Conservation (phyloP, 2,888 invertebrate genomes). For the Elysia crispata region DNA sequence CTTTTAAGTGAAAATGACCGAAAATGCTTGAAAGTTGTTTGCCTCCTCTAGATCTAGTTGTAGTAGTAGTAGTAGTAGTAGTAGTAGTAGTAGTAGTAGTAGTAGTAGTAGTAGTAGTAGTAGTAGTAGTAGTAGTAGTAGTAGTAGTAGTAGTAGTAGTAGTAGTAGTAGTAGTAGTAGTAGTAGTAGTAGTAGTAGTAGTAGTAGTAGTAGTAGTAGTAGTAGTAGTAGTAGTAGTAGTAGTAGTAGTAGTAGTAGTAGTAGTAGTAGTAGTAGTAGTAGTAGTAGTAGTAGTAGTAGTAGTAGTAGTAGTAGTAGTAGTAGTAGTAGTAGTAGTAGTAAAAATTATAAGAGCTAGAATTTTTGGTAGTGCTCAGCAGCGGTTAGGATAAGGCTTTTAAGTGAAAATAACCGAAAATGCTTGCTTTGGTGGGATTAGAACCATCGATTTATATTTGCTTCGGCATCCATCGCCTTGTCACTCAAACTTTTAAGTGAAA, state of each 20-base stretch:
- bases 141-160: slow-evolving; percentile 17
- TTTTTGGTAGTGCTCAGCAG: too few species aligned
- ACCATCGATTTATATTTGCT: too few species aligned
- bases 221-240: slow-evolving; percentile 15
- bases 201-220: slow-evolving; percentile 19
- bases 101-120: slow-evolving; percentile 5
- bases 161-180: slow-evolving; percentile 19
- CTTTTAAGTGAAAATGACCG: too few species aligned
- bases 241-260: not conserved
- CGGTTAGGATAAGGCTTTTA: too few species aligned
- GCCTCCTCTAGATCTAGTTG: too few species aligned
- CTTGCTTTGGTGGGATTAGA: too few species aligned
- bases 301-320: slow-evolving; percentile 9
- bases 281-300: slow-evolving; percentile 4
- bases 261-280: not conserved
- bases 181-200: slow-evolving; percentile 19
- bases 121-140: slow-evolving; percentile 19
- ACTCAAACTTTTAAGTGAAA: too few species aligned
- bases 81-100: not conserved
- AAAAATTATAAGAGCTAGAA: too few species aligned
- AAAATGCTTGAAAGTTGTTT: too few species aligned
- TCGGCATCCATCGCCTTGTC: too few species aligned
- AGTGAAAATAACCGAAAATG: too few species aligned
- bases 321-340: slow-evolving; percentile 3
- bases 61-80: not conserved